A percentile compares a stretch with the other conserved stretches of the same genome.
Evolutionary conservation across 2,113 vertebrate species (phyloP).

Genomic region (Anarhynchus alexandrinus): DNA sequence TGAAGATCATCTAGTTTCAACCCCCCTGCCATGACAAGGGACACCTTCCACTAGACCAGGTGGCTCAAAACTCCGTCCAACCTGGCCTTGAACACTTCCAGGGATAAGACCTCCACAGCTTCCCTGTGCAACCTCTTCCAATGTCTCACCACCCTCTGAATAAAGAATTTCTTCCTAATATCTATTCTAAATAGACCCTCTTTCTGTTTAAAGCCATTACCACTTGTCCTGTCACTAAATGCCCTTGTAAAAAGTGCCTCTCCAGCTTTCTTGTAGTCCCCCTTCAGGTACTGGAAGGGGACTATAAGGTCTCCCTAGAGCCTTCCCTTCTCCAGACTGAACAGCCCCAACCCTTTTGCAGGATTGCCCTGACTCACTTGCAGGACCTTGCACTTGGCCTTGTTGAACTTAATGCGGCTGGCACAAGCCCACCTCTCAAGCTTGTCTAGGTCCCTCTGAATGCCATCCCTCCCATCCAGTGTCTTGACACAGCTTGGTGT

Average conservation of each 20-base stretch:
- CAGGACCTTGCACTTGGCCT: too few relatives aligned
- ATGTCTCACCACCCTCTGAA: not conserved
- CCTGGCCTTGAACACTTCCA: not conserved
- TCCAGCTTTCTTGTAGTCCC: not conserved
- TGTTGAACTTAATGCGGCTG: too few relatives aligned
- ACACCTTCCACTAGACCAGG: not conserved
- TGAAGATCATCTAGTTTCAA: not conserved
- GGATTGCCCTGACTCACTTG: too few relatives aligned
- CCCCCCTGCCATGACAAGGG: not conserved
- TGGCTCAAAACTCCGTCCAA: not conserved
- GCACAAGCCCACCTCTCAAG: too few relatives aligned
- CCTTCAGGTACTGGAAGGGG: not conserved
- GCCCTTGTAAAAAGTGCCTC: not conserved
- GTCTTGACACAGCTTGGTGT: too few relatives aligned
- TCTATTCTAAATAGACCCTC: not conserved
- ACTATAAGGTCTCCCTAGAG: not conserved
- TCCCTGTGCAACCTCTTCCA: not conserved
- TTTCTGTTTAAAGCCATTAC: not conserved
- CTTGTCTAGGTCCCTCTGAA: not conserved
- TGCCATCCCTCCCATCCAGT: too few relatives aligned
- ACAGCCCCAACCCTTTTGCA: not conserved
- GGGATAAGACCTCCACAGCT: not conserved
- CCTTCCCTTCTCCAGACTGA: not conserved
- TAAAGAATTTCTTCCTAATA: not conserved
- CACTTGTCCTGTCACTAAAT: not conserved